Base-by-base conservation (phyloP, 1,140 invertebrate species). In the Elysia chlorotica region DNA sequence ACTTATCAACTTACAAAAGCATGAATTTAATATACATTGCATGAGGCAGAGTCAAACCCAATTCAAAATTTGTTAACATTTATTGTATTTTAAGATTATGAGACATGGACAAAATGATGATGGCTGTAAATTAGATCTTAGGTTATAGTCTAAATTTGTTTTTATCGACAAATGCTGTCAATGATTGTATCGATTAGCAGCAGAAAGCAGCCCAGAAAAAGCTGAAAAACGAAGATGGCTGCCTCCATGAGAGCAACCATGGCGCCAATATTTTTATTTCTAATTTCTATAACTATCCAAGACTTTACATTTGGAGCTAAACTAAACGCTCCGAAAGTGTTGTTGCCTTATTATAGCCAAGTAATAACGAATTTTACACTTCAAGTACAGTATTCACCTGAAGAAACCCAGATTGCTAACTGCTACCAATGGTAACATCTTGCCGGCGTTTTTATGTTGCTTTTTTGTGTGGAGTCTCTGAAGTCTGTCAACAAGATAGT, bases 381-480 rank as follows among this genome's bases (percentile, higher is more conserved):
- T 73, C 93, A 96, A 91, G 94, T 96, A 0, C 93, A 83, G 57
- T 70, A 81, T 53, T 79, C 81, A 0, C 74, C 76, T 31, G 82
- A 84, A 28, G 82, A 84, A 73, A 57, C 78, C 0, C 73, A 78
- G 54, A 73, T 76, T 37, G 92, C 57, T 61, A 94, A 94, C 74
- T 97, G 96, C 88, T 97, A 94, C 84, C 92, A 92, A 90, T 98
- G 96, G 95, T 96, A 89, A 90, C n/a, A n/a, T n/a, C n/a, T n/a
- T n/a, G n/a, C n/a, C n/a, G n/a, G n/a, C n/a, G n/a, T n/a, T n/a
- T n/a, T n/a, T n/a, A n/a, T n/a, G n/a, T n/a, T n/a, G n/a, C n/a
- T n/a, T n/a, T n/a, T n/a, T n/a, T n/a, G n/a, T n/a, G n/a, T n/a
- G n/a, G n/a, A n/a, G n/a, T n/a, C n/a, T n/a, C n/a, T n/a, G n/a